Percentiles rank a stretch among this genome's conserved stretches.
Evolutionary conservation across 1,140 invertebrate species (phyloP).

Genomic region (Drosophila kikkawai): DNA sequence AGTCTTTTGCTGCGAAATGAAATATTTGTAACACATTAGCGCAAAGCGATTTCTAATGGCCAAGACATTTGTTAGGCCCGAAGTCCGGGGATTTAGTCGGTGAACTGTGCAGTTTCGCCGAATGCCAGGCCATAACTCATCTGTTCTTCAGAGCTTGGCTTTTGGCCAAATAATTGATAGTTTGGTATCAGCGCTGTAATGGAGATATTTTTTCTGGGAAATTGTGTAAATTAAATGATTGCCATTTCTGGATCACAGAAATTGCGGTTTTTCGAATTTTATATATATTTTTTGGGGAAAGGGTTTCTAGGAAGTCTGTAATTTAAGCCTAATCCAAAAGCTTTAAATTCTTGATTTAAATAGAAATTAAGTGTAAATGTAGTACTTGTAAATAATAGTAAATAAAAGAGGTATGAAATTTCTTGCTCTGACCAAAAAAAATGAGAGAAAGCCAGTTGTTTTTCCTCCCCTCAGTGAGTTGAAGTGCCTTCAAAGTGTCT

Average conservation of each 20-base stretch:
- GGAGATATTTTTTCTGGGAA: constrained; percentile 51
- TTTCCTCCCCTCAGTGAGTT: constrained; percentile 9
- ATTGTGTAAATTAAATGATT: constrained; percentile 39
- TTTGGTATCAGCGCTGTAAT: constrained; percentile 39
- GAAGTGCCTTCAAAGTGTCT: constrained; percentile 36
- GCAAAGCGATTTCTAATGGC: constrained; percentile 79
- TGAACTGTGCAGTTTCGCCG: constrained; percentile 35
- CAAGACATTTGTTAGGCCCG: constrained; percentile 60
- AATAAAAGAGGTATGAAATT: background rate
- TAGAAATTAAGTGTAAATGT: background rate
- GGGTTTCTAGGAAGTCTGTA: background rate
- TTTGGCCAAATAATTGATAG: constrained; percentile 40
- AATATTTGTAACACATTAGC: constrained; percentile 82
- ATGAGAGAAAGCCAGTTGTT: constrained; percentile 11
- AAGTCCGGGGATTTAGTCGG: constrained; percentile 56
- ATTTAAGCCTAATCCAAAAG: background rate
- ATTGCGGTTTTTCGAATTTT: constrained; percentile 1
- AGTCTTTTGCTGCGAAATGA: constrained; percentile 43
- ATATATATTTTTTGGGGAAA: constrained; percentile 2
- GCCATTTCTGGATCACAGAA: constrained; percentile 25
- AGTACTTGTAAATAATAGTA: background rate
- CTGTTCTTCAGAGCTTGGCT: constrained; percentile 24
- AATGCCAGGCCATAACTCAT: constrained; percentile 50
- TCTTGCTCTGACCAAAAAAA: background rate
- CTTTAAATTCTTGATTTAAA: background rate